Percentiles rank a stretch among this genome's conserved stretches.
Conservation (phyloP, 2,113 vertebrate species). For the Chinchilla lanigera region DNA sequence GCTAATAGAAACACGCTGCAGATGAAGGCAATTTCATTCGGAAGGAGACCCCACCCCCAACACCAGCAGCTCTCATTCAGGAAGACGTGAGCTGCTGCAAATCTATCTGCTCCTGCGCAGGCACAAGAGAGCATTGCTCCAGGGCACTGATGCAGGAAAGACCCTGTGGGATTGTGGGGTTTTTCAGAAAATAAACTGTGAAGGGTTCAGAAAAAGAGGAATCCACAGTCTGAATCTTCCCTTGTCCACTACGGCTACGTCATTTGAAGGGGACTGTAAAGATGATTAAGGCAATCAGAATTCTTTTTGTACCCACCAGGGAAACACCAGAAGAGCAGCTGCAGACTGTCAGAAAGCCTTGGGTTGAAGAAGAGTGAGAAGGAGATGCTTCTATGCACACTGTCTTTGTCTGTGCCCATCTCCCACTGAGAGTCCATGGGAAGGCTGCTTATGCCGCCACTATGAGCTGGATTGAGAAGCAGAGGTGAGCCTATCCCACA, state of each 20-base stretch:
- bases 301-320: not conserved
- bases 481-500: rapidly evolving
- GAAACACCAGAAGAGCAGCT: not conserved
- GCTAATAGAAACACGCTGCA: not conserved
- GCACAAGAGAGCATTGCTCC: too few species aligned
- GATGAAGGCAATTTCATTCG: too few species aligned
- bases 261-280: not conserved
- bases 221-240: not conserved
- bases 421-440: not conserved
- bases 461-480: not conserved
- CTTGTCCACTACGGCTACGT: not conserved
- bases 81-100: not conserved
- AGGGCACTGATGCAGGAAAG: not conserved
- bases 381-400: rapidly evolving
- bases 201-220: not conserved
- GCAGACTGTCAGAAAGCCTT: not conserved
- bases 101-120: not conserved
- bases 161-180: not conserved
- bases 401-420: not conserved
- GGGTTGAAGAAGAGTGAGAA: not conserved
- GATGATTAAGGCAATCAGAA: not conserved
- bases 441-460: not conserved
- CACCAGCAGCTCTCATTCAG: not conserved
- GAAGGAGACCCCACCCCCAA: not conserved
- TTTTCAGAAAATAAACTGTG: not conserved